A percentile compares a stretch with the other conserved stretches of the same genome.
Evolutionary conservation across 2,113 vertebrate genomes (phyloP).

Genomic region (Lontra canadensis): DNA sequence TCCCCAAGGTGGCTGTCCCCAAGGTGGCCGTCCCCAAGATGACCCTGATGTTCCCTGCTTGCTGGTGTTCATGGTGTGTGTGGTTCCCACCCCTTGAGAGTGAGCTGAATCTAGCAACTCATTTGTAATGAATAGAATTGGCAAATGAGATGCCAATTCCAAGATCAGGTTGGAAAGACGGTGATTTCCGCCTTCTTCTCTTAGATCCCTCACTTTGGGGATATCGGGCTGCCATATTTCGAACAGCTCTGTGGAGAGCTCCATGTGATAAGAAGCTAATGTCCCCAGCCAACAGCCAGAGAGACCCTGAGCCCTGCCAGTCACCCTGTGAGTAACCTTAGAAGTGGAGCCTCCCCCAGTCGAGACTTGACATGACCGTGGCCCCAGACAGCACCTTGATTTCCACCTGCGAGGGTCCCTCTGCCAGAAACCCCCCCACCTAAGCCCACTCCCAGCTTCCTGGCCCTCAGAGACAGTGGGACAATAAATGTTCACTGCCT

Average conservation of each 20-base stretch:
- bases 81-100: background rate
- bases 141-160: background rate
- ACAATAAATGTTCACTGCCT: background rate
- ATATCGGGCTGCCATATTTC: background rate
- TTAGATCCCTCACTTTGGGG: background rate
- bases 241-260: background rate
- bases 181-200: background rate
- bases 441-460: background rate
- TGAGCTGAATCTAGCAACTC: background rate
- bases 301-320: background rate
- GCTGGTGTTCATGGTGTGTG: too few species aligned
- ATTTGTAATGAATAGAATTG: background rate
- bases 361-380: background rate
- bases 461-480: background rate
- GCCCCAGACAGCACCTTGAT: background rate
- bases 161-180: background rate
- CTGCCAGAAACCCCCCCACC: background rate
- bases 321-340: background rate
- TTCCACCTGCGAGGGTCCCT: background rate
- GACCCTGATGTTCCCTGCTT: background rate
- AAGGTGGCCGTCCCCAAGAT: background rate
- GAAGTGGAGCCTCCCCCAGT: background rate
- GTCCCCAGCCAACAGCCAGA: background rate
- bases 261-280: background rate
- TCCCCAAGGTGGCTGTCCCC: background rate